Evolutionary conservation across 2,113 vertebrate species (phyloP).

Genomic region (Mugil cephalus): DNA sequence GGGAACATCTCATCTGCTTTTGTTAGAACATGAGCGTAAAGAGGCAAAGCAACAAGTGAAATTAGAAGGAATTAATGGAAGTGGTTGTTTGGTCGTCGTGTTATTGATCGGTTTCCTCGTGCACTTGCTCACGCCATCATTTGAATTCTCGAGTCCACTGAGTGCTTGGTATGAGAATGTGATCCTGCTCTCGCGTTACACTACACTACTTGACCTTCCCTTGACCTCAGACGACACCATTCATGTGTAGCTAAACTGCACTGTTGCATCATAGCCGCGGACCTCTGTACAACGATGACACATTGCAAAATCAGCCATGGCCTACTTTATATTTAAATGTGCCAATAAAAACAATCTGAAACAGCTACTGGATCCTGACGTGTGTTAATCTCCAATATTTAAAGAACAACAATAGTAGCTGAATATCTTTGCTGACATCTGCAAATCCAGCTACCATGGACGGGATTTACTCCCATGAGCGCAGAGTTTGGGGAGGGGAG

Average conservation of each 20-base stretch:
- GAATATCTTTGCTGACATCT: too few species aligned
- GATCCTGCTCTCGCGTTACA: constrained; percentile 19
- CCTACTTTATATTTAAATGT: too few species aligned
- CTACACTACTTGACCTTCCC: constrained; percentile 23
- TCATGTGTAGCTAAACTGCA: not conserved
- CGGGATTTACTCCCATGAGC: too few species aligned
- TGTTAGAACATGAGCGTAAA: constrained; percentile 15
- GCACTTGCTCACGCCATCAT: not conserved
- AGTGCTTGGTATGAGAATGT: constrained; percentile 1
- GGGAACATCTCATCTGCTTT: constrained; percentile 51
- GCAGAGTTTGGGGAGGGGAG: too few species aligned
- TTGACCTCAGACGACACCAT: not conserved
- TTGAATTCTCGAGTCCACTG: too few species aligned
- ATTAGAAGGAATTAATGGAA: constrained; percentile 16
- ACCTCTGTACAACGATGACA: not conserved
- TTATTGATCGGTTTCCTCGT: not conserved
- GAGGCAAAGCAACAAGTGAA: not conserved
- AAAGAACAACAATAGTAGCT: too few species aligned
- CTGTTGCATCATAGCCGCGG: not conserved
- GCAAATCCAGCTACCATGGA: too few species aligned
- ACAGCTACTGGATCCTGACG: too few species aligned
- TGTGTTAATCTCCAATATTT: too few species aligned
- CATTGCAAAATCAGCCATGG: not conserved
- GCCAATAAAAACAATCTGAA: too few species aligned
- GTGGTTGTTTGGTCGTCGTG: constrained; percentile 5